These are phyloP conservation scores for Zaprionus kolodkinae DNA, from an alignment of 1,140 invertebrate species.

Conservation along the genomic window DNA sequence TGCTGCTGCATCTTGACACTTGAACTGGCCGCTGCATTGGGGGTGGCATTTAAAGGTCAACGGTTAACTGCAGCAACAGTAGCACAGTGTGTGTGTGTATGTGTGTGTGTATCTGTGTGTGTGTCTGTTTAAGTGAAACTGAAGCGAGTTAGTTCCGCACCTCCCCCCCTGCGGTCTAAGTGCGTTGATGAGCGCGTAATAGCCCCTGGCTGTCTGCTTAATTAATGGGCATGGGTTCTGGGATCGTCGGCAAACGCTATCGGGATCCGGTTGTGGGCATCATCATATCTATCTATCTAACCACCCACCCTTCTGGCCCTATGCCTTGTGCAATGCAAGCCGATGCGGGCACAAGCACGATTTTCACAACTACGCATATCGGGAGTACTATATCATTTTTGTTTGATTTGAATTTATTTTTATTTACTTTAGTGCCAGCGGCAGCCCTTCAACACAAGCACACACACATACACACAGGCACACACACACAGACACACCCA, in stretches of 20 bases:
- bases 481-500: not conserved
- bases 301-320: slow-evolving; percentile 1
- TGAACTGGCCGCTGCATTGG: slow-evolving; percentile 10
- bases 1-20: slow-evolving; percentile 18
- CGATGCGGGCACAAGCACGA: slow-evolving; percentile 30
- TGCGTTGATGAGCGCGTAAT: slow-evolving; percentile 76
- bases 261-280: slow-evolving; percentile 1
- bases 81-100: not conserved
- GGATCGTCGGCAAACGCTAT: not conserved
- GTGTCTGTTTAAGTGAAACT: not conserved
- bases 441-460: not conserved
- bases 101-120: slow-evolving; percentile 5
- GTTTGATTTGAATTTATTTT: slow-evolving; percentile 49
- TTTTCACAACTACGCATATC: slow-evolving; percentile 9
- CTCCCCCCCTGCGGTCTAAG: slow-evolving; percentile 38
- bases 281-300: not conserved
- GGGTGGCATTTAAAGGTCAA: slow-evolving; percentile 27
- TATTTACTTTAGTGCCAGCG: slow-evolving; percentile 28
- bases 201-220: slow-evolving; percentile 61
- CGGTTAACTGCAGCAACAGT: slow-evolving; percentile 27
- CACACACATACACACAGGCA: not conserved
- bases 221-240: slow-evolving; percentile 57
- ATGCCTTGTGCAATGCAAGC: no score
- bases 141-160: not conserved
- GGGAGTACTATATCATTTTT: slow-evolving; percentile 18